A percentile compares a stretch with the other conserved stretches of the same genome.
Evolutionary conservation across 2,113 vertebrate species (phyloP).

Genomic region (Chascanopsetta lugubris): DNA sequence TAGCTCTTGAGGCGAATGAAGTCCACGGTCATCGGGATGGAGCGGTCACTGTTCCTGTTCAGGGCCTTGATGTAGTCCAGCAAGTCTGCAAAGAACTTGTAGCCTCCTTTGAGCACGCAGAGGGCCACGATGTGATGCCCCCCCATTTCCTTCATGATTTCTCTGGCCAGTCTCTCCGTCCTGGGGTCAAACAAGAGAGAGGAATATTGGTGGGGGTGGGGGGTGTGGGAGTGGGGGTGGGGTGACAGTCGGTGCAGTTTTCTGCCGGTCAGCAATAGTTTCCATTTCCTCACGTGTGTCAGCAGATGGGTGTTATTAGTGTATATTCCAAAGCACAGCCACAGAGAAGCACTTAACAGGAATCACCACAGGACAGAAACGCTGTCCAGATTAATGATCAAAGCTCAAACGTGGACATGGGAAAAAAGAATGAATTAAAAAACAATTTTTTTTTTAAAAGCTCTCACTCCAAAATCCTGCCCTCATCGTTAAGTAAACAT

Average conservation of each 20-base stretch:
- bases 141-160: slow-evolving; percentile 98
- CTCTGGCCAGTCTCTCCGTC: slow-evolving; percentile 94
- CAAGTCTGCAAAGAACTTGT: slow-evolving; percentile 98
- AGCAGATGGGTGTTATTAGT: slow-evolving; percentile 21
- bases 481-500: too few species aligned
- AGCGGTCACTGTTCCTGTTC: slow-evolving; percentile 97
- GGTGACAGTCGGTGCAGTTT: slow-evolving; percentile 40
- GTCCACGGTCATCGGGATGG: slow-evolving; percentile 99
- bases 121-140: slow-evolving; percentile 97
- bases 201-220: neutral
- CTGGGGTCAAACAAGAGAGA: slow-evolving; percentile 69
- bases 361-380: neutral
- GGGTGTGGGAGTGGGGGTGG: neutral
- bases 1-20: slow-evolving; percentile 99
- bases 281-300: slow-evolving; percentile 42
- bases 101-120: slow-evolving; percentile 97
- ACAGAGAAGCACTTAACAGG: neutral
- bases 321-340: neutral
- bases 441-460: too few species aligned
- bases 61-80: slow-evolving; percentile 98
- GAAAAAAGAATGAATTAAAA: neutral
- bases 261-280: slow-evolving; percentile 56
- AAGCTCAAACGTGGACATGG: neutral
- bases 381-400: neutral
- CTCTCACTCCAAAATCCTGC: too few species aligned